These are phyloP conservation scores for Nematolebias whitei DNA, from an alignment of 2,113 vertebrate genomes.

Conservation along the genomic window DNA sequence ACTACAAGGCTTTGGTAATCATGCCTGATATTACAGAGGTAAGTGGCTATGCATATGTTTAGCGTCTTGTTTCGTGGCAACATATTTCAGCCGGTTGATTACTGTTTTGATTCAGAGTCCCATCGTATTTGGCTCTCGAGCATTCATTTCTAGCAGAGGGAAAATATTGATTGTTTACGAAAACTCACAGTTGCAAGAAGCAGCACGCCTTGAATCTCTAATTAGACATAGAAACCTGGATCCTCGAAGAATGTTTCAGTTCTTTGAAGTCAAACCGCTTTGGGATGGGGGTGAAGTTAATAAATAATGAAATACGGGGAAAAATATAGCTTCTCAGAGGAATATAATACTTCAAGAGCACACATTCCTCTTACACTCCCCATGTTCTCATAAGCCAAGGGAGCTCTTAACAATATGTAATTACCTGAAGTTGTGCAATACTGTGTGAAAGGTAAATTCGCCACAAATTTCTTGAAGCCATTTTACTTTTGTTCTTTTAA, in stretches of 20 bases:
- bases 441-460: constrained; percentile 62
- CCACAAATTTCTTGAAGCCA: constrained; percentile 58
- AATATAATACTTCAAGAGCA: constrained; percentile 70
- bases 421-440: constrained; percentile 60
- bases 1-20: constrained; percentile 15
- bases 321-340: constrained; percentile 61
- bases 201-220: constrained; percentile 61
- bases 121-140: constrained; percentile 42
- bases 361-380: constrained; percentile 42
- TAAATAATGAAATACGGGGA: constrained; percentile 53
- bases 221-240: constrained; percentile 74
- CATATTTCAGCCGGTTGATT: constrained; percentile 38
- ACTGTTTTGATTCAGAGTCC: constrained; percentile 37
- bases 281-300: constrained; percentile 29
- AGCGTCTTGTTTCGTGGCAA: constrained; percentile 14
- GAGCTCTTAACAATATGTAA: constrained; percentile 61
- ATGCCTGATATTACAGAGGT: constrained; percentile 2
- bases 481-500: constrained; percentile 61
- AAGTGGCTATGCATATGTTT: constrained; percentile 36
- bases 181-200: constrained; percentile 46
- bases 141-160: constrained; percentile 45
- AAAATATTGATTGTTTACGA: constrained; percentile 70
- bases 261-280: constrained; percentile 70
- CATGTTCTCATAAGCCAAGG: constrained; percentile 47
- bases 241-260: constrained; percentile 67